Conservation (phyloP, 2,113 vertebrate species). For the Emydocephalus ijimae region DNA sequence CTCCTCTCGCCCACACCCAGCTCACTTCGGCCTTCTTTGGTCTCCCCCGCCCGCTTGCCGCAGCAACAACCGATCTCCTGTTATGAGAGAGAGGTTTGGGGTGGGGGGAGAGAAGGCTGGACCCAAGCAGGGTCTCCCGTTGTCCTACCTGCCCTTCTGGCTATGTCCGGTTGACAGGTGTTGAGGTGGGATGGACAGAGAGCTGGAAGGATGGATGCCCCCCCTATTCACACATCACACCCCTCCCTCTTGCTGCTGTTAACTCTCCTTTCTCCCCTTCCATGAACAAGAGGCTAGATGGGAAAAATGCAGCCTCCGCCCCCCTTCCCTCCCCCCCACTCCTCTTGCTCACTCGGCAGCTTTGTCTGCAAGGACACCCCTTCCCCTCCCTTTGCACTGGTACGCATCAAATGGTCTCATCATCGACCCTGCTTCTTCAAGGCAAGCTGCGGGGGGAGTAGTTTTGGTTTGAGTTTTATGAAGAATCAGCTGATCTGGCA, state of each 20-base stretch:
- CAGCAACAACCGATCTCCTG: background rate
- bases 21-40: background rate
- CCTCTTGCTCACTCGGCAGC: conserved; percentile 18
- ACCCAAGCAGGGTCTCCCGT: background rate
- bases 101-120: background rate
- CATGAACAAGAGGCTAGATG: background rate
- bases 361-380: conserved; percentile 28
- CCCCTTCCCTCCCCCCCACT: background rate
- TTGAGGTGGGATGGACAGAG: background rate
- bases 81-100: background rate
- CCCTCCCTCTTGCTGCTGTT: conserved; percentile 1
- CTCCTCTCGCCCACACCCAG: conserved; percentile 9
- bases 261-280: background rate
- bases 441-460: background rate
- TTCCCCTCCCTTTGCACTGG: conserved; percentile 11
- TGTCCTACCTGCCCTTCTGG: conserved; percentile 15
- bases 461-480: background rate
- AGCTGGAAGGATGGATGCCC: background rate
- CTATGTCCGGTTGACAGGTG: background rate
- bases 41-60: conserved; percentile 32
- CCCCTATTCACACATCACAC: background rate
- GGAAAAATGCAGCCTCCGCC: background rate
- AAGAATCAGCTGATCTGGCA: conserved; percentile 1
- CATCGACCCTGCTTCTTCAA: conserved; percentile 6
- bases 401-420: background rate